phyloP scores from a whole-genome alignment of 2,113 vertebrate species.

The Aegotheles bennettii region DNA sequence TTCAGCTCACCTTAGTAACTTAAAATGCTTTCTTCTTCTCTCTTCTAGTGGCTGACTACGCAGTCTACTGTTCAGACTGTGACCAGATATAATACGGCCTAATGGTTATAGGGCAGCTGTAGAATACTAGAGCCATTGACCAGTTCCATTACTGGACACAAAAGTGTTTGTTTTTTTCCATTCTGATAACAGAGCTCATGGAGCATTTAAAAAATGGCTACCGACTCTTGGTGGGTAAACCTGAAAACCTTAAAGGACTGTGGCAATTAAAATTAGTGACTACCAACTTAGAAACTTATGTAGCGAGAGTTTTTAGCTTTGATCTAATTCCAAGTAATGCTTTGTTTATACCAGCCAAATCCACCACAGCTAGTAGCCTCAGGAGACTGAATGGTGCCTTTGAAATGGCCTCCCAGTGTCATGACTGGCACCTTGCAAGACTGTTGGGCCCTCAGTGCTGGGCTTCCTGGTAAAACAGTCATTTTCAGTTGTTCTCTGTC shows the following conservation, averaged over 20 bases:
- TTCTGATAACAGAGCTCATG: not conserved
- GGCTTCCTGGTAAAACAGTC: not conserved
- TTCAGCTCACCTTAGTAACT: not conserved
- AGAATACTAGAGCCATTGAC: not conserved
- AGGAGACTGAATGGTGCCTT: not conserved
- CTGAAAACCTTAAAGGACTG: not conserved
- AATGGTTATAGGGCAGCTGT: not conserved
- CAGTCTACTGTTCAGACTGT: not conserved
- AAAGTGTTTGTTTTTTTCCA: not conserved
- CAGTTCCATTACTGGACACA: not conserved
- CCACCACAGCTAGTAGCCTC: not conserved
- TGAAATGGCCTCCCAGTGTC: not conserved
- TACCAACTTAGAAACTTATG: not conserved
- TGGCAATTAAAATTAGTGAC: not conserved
- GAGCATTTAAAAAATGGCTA: not conserved
- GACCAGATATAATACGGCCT: not conserved
- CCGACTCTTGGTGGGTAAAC: not conserved
- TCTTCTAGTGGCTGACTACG: not conserved
- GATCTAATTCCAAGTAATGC: not conserved
- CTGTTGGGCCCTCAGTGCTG: not conserved
- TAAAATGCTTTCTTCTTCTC: not conserved
- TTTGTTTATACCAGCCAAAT: not conserved
- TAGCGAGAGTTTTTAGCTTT: not conserved
- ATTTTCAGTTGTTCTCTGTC: not conserved
- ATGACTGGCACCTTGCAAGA: not conserved